Percentiles rank a stretch among this genome's conserved stretches.
Conservation (phyloP, 1,140 invertebrate species). For the Vanessa tameamea region DNA sequence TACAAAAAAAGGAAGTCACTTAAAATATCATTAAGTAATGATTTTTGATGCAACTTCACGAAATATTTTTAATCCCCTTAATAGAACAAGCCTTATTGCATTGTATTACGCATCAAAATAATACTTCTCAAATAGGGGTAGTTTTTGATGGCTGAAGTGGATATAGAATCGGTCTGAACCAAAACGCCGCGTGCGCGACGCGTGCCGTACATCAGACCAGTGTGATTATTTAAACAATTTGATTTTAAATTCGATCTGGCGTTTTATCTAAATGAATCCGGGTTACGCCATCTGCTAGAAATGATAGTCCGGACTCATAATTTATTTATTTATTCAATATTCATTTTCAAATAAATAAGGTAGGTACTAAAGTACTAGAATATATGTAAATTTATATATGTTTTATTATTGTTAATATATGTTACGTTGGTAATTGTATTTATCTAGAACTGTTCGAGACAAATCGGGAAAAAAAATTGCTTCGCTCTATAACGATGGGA, state of each 20-base stretch:
- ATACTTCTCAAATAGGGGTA: not conserved
- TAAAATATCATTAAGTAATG: not conserved
- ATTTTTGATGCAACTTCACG: not conserved
- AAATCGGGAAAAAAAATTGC: too few relatives aligned
- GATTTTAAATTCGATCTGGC: constrained; percentile 59
- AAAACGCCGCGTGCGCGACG: constrained; percentile 42
- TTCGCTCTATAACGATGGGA: too few relatives aligned
- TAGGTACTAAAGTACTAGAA: not conserved
- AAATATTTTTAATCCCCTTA: not conserved
- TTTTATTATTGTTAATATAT: not conserved
- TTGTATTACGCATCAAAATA: not conserved
- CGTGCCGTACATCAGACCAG: constrained; percentile 42
- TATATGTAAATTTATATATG: not conserved
- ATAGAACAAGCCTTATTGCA: not conserved
- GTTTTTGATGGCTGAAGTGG: constrained; percentile 17
- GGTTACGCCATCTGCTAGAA: constrained; percentile 42
- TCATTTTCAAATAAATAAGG: not conserved
- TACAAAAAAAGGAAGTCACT: not conserved
- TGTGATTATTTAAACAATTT: constrained; percentile 71
- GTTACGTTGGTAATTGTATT: too few relatives aligned
- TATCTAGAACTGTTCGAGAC: too few relatives aligned
- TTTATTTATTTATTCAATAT: too few relatives aligned
- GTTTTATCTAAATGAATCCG: constrained; percentile 45
- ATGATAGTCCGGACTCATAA: not conserved
- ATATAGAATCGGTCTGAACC: constrained; percentile 3